Evolutionary conservation across 2,113 vertebrate species (phyloP), one percentile per base, ranked within the genome.

Genomic region (Plestiodon gilberti): DNA sequence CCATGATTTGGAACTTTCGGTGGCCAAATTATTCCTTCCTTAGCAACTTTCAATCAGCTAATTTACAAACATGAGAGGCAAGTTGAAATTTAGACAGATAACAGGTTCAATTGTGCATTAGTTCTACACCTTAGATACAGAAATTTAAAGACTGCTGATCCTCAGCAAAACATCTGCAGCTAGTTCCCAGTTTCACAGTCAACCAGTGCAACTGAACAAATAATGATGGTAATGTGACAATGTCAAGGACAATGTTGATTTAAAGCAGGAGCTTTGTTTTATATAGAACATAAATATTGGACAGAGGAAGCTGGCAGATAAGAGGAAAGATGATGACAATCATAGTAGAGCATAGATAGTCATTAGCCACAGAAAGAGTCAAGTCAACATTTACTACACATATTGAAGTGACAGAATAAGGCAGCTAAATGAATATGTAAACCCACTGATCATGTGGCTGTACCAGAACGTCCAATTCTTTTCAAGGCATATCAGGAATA

Each of bases 381-480:
- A 80, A 84, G 67, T 65, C 11, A 81, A 87, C 81, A 64, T 23
- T 76, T 38, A 81, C 93, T 25, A 89, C 83, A 78, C 23, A 77
- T 76, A 9, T 43, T 83, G 82, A 85, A 87, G 78, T n/a, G 86
- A 65, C 57, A 33, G 77, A 62, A 81, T 84, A 64, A 9, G 82
- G 17, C 1, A 82, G 52, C 18, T 79, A 61, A 61, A 75, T 62
- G 6, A 81, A 59, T 65, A 78, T 0, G 1, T 84, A 80, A 84
- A 93, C 89, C 11, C 17, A 93, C 85, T 22, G n/a, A 55, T 88
- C 90, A 85, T 43, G 3, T 62, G 25, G 88, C 79, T 90, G 25
- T 88, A 88, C 85, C 83, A 88, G 85, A 30, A 88, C 1, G 91
- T 57, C 70, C 40, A 62, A 20, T 89, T 80, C 57, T 0, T 0